Conservation (phyloP, 2,888 invertebrate genomes). For the Polia nebulosa region DNA sequence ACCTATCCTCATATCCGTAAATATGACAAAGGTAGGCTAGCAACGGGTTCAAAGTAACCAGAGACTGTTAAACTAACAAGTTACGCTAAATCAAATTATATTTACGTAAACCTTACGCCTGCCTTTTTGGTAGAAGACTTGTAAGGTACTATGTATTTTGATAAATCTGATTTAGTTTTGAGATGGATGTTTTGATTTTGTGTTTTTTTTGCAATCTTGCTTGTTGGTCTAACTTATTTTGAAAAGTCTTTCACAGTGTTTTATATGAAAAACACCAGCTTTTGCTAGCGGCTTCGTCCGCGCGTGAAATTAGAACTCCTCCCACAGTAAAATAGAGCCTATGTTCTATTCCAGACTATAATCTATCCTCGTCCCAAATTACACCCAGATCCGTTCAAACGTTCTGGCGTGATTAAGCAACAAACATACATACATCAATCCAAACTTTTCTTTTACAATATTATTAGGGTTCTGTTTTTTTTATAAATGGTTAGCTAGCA, state of each 20-base stretch:
- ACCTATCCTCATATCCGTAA: conserved; percentile 21
- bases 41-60: conserved; percentile 48
- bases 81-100: conserved; percentile 49
- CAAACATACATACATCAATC: too few relatives aligned
- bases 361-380: too few relatives aligned
- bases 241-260: background rate
- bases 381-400: too few relatives aligned
- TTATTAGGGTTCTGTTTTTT: too few relatives aligned
- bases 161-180: conserved; percentile 30
- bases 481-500: too few relatives aligned
- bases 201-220: background rate
- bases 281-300: too few relatives aligned
- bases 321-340: too few relatives aligned
- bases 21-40: conserved; percentile 39
- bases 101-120: conserved; percentile 43
- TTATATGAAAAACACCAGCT: too few relatives aligned
- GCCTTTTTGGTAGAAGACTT: conserved; percentile 15
- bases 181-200: conserved; percentile 4
- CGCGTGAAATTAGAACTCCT: too few relatives aligned
- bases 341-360: too few relatives aligned
- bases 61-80: conserved; percentile 48
- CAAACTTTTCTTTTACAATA: too few relatives aligned
- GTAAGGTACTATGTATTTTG: conserved; percentile 29
- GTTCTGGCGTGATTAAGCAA: too few relatives aligned
- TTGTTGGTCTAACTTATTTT: background rate